Percentiles rank a stretch among this genome's conserved stretches.
Conservation (phyloP, 2,113 vertebrate species). For the Noctilio leporinus region DNA sequence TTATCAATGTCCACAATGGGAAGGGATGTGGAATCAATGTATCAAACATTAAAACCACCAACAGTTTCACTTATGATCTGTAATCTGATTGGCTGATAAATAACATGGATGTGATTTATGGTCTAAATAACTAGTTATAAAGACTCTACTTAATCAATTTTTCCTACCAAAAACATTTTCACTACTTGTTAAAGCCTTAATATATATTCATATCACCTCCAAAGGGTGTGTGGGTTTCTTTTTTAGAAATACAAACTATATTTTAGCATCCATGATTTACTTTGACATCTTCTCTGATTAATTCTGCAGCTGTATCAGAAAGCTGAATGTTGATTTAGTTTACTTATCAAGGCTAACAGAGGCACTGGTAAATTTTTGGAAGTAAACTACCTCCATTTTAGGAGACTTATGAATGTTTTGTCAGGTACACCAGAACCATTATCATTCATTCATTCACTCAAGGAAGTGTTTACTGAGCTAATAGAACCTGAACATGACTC, state of each 20-base stretch:
- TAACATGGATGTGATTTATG: slow-evolving; percentile 31
- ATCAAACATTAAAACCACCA: slow-evolving; percentile 41
- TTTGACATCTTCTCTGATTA: slow-evolving; percentile 66
- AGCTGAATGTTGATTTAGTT: slow-evolving; percentile 56
- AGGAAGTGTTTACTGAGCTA: slow-evolving; percentile 60
- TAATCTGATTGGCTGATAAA: slow-evolving; percentile 40
- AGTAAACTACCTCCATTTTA: slow-evolving; percentile 54
- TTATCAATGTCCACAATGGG: neutral
- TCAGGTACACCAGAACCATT: slow-evolving; percentile 37
- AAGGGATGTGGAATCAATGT: neutral
- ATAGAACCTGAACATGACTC: slow-evolving; percentile 31
- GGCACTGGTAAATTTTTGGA: slow-evolving; percentile 49
- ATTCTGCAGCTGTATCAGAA: slow-evolving; percentile 55
- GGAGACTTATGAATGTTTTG: slow-evolving; percentile 48
- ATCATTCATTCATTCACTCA: slow-evolving; percentile 57
- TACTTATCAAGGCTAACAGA: slow-evolving; percentile 63
- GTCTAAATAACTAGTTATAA: slow-evolving; percentile 38
- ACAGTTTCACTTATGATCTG: neutral
- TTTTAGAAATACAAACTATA: slow-evolving; percentile 48
- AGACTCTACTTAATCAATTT: slow-evolving; percentile 49
- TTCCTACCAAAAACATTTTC: slow-evolving; percentile 32
- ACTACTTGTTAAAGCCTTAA: slow-evolving; percentile 43
- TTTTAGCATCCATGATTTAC: slow-evolving; percentile 59
- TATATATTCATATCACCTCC: slow-evolving; percentile 32
- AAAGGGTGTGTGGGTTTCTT: slow-evolving; percentile 37